Conservation (phyloP, 2,888 invertebrate genomes). For the Gandaritis pyraliata region DNA sequence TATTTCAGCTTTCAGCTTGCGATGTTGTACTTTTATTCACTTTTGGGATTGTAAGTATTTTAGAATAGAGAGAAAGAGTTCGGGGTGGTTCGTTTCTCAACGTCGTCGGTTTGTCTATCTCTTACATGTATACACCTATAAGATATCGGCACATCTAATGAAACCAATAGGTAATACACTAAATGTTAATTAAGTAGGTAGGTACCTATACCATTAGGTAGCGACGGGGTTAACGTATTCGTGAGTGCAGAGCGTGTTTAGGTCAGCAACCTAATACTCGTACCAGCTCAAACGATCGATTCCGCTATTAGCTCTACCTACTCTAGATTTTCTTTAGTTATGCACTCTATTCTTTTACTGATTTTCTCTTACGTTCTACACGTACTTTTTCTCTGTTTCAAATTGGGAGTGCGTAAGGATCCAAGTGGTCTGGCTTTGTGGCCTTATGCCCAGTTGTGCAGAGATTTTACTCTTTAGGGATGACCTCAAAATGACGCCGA, state of each 20-base stretch:
- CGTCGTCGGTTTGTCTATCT: no score
- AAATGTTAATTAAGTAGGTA: not conserved
- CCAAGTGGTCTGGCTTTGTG: no score
- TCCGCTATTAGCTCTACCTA: conserved; percentile 1
- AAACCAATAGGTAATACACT: not conserved
- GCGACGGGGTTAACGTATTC: conserved; percentile 18
- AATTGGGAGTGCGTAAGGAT: no score
- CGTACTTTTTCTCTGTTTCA: no score
- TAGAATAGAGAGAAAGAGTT: no score
- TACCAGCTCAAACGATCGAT: conserved; percentile 2
- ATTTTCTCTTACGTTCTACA: no score
- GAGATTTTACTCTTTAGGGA: no score
- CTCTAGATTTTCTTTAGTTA: conserved; percentile 3
- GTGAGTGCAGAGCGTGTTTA: conserved; percentile 13
- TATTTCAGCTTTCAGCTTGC: conserved; percentile 39
- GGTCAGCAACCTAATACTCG: conserved; percentile 15
- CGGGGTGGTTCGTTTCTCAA: no score
- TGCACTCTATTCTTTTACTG: not conserved
- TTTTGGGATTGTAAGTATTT: conserved; percentile 3
- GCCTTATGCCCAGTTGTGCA: no score
- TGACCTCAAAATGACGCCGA: no score
- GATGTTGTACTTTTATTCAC: not conserved
- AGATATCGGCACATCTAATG: not conserved
- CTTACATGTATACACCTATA: no score
- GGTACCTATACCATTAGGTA: not conserved